Base-by-base conservation (phyloP, 1,140 invertebrate genomes). In the Homarus americanus region DNA sequence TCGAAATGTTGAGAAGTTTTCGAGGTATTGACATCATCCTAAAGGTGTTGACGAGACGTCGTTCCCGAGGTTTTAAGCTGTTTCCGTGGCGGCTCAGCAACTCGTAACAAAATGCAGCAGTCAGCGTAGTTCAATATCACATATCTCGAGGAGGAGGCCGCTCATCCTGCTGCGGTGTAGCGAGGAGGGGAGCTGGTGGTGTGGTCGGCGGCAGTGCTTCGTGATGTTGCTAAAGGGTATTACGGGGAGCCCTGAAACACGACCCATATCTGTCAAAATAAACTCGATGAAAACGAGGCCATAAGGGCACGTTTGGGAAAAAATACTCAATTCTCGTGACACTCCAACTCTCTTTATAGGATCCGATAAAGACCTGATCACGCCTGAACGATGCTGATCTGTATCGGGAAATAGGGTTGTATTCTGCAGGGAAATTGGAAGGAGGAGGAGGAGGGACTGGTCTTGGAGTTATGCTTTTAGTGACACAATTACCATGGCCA, bases 321-420 rank as follows among this genome's bases (percentile, higher is more conserved):
- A 69, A 5, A 69, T 69, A 69, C 63, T 32, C 63, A 4, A 32
- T 32, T 28, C 63, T 69, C n/a, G 63, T 69, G 63, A 69, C 63
- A 69, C 63, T 12, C n/a, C 63, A 32, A 69, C 63, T 69, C 63
- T 69, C 63, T 69, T 69, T 32, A 69, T 69, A 12, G 63, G 63
- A 69, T 69, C 63, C 63, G 63, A 69, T 69, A 69, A 69, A 69
- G 63, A 32, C 2, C 63, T 69, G 63, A 69, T 69, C 63, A 69
- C 63, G 63, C 63, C 63, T 69, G 15, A 69, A 32, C 63, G 63
- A 69, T 69, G n/a, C n/a, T 69, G n/a, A 69, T 69, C n/a, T 32
- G 63, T 32, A 69, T 69, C 28, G n/a, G 28, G 63, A n/a, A 69
- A 69, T 32, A 69, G 63, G 63, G 63, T 69, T 69, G 5, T 69